phyloP scores from a whole-genome alignment of 2,797 vertebrate species.

The Galagoides demidoff region DNA sequence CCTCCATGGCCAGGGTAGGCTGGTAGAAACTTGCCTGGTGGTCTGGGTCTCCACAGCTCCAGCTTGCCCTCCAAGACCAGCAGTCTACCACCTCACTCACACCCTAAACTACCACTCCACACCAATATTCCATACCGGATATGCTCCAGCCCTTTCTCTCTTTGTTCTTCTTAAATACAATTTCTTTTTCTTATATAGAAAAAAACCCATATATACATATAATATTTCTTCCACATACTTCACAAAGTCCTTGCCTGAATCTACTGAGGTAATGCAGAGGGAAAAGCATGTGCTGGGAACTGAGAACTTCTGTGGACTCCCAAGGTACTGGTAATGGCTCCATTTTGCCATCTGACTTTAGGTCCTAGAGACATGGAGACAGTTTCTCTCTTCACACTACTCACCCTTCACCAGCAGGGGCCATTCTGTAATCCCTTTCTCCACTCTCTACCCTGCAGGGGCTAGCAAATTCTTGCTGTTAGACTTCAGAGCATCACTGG shows the following conservation, averaged over 20 bases:
- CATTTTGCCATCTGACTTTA: not conserved
- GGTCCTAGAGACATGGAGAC: not conserved
- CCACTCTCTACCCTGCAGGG: not conserved
- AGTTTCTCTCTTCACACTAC: not conserved
- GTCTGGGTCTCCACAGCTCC: too few species aligned
- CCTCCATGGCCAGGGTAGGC: too few species aligned
- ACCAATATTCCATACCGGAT: too few species aligned
- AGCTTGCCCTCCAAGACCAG: too few species aligned
- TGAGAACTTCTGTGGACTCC: not conserved
- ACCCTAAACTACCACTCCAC: too few species aligned
- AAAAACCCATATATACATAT: too few species aligned
- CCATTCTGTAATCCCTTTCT: not conserved
- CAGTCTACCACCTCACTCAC: too few species aligned
- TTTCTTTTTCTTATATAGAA: too few species aligned
- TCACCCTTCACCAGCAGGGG: not conserved
- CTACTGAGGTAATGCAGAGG: not conserved
- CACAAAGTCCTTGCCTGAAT: not conserved
- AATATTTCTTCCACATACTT: not conserved
- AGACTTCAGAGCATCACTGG: not conserved
- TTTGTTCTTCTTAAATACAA: too few species aligned
- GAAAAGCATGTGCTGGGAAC: too few species aligned
- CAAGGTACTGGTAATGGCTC: not conserved
- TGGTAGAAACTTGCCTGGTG: too few species aligned
- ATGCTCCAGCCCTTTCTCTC: too few species aligned
- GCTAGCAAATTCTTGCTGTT: not conserved